These are phyloP conservation scores for Phocides pigmalion DNA, from an alignment of 1,140 invertebrate genomes.

Conservation along the genomic window DNA sequence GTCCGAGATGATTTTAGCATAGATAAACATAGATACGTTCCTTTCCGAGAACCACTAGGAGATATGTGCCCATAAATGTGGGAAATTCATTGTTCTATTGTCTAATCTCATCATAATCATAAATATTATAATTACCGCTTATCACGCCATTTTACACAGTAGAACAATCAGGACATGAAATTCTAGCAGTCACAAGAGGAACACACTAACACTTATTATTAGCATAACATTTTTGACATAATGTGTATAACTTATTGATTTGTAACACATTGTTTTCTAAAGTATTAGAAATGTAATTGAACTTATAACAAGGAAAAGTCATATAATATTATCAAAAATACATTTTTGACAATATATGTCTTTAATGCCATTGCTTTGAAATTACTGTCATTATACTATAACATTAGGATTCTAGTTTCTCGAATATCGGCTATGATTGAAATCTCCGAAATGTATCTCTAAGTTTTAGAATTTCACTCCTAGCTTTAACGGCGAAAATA, in stretches of 20 bases:
- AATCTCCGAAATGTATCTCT: too few relatives aligned
- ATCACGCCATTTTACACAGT: constrained; percentile 53
- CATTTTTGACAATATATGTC: too few relatives aligned
- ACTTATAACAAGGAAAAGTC: too few relatives aligned
- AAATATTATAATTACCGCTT: constrained; percentile 60
- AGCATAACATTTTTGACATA: not conserved
- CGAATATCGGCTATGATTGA: too few relatives aligned
- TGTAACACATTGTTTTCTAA: not conserved
- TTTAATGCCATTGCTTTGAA: too few relatives aligned
- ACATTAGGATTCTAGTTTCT: too few relatives aligned
- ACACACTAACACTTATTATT: not conserved
- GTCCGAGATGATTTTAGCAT: constrained; percentile 1
- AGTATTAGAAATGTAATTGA: too few relatives aligned
- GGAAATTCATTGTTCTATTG: constrained; percentile 79
- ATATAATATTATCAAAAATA: too few relatives aligned
- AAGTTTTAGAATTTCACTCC: too few relatives aligned
- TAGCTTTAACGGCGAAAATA: too few relatives aligned
- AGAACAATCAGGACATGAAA: not conserved
- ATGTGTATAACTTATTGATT: not conserved
- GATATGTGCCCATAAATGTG: constrained; percentile 63
- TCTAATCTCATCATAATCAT: constrained; percentile 68
- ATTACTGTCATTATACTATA: too few relatives aligned
- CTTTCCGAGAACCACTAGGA: constrained; percentile 62
- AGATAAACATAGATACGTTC: constrained; percentile 39
- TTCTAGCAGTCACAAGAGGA: not conserved